These are phyloP conservation scores for Chelonus formosanus DNA, from an alignment of 2,888 invertebrate species.

Conservation along the genomic window DNA sequence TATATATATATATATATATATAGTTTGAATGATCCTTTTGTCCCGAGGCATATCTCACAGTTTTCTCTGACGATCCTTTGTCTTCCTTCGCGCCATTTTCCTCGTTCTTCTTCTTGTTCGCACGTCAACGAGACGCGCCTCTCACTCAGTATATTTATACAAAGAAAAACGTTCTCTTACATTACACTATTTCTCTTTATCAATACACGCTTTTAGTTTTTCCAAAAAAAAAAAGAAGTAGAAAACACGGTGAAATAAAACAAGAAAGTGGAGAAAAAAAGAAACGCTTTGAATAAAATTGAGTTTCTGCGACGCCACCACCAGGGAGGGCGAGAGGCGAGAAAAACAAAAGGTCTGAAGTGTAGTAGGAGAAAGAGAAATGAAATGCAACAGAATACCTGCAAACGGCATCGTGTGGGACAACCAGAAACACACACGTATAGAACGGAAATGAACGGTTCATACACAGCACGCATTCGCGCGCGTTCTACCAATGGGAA, in stretches of 20 bases:
- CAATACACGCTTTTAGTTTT: neutral
- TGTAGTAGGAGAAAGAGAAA: neutral
- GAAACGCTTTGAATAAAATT: conserved; percentile 10
- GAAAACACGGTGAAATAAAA: neutral
- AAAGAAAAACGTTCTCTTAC: conserved; percentile 1
- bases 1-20: too few species aligned
- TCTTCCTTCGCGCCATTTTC: conserved; percentile 1
- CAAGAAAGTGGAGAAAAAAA: neutral
- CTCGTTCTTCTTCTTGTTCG: conserved; percentile 3
- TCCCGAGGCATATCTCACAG: conserved; percentile 10
- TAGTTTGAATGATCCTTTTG: conserved; percentile 11
- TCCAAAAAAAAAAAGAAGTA: neutral
- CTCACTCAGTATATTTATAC: neutral
- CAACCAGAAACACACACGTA: conserved; percentile 7
- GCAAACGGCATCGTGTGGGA: conserved; percentile 5
- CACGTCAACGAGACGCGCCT: conserved; percentile 1
- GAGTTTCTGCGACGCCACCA: conserved; percentile 6
- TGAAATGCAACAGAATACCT: conserved; percentile 13
- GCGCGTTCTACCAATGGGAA: neutral
- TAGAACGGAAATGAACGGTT: conserved; percentile 13
- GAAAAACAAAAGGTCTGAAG: too few species aligned
- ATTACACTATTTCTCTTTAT: conserved; percentile 10
- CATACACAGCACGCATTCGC: conserved; percentile 9
- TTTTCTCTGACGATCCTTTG: conserved; percentile 12
- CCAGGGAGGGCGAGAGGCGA: too few species aligned